Conservation (phyloP, 2,888 invertebrate species). For the Orchestes rusci region DNA sequence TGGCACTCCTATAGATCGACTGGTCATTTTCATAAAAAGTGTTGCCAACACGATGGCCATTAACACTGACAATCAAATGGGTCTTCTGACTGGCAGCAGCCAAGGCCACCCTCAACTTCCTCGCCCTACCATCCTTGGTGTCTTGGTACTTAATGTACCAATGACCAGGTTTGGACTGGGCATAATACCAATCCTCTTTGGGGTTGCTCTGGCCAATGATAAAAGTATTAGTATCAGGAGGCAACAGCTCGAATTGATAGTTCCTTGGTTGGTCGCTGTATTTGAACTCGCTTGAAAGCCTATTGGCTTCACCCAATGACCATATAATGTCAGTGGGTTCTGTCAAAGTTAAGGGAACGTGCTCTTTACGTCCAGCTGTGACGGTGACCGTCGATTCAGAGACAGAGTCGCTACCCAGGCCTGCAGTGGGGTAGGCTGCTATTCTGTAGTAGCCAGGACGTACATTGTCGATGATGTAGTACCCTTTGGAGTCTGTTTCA, state of each 20-base stretch:
- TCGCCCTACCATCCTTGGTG: slow-evolving; percentile 6
- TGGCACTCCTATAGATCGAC: slow-evolving; percentile 13
- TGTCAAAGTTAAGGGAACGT: slow-evolving; percentile 4
- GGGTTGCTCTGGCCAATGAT: slow-evolving; percentile 11
- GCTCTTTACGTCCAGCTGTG: no score
- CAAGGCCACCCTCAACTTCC: slow-evolving; percentile 10
- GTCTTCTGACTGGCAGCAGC: slow-evolving; percentile 14
- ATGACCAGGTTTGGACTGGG: slow-evolving; percentile 14
- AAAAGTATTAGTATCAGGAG: slow-evolving; percentile 12
- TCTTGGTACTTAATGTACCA: slow-evolving; percentile 17
- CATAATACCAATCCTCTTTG: slow-evolving; percentile 13
- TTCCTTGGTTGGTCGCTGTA: slow-evolving; percentile 13
- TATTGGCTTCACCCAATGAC: slow-evolving; percentile 13
- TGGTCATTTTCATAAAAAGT: slow-evolving; percentile 8
- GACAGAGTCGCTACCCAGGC: no score
- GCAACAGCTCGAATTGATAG: slow-evolving; percentile 10
- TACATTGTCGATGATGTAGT: slow-evolving; percentile 5
- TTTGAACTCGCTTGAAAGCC: slow-evolving; percentile 14
- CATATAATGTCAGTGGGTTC: slow-evolving; percentile 16
- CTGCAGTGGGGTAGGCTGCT: no score
- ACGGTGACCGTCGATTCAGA: no score
- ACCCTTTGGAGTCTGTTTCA: slow-evolving; percentile 11
- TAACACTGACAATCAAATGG: slow-evolving; percentile 5
- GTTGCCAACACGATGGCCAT: slow-evolving; percentile 4
- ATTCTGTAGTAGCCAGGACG: no score